These are phyloP conservation scores for Eublepharis macularius DNA, from an alignment of 2,113 vertebrate species.

Conservation along the genomic window DNA sequence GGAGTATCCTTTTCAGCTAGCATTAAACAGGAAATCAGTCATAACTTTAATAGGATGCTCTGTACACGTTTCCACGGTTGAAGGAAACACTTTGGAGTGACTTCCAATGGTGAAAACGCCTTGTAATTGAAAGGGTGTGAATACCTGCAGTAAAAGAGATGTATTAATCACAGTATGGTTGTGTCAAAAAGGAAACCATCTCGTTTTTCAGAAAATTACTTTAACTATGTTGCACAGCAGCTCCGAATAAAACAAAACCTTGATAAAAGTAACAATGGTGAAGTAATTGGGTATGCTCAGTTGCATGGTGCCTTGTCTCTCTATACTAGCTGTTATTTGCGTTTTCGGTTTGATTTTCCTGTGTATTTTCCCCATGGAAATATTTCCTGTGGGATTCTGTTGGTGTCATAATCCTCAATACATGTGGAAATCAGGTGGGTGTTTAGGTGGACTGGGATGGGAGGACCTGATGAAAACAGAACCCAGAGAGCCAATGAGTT, in stretches of 20 bases:
- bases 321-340: too few species aligned
- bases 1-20: neutral
- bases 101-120: neutral
- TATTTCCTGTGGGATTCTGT: neutral
- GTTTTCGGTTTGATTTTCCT: too few species aligned
- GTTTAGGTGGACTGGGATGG: too few species aligned
- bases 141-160: neutral
- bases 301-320: neutral
- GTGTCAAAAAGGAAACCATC: neutral
- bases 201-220: neutral
- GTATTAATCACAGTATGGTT: neutral
- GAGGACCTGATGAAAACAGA: too few species aligned
- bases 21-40: conserved; percentile 7
- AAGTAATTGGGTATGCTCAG: too few species aligned
- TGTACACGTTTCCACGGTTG: neutral
- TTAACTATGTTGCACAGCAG: neutral
- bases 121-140: neutral
- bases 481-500: too few species aligned
- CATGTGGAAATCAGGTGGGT: too few species aligned
- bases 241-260: neutral
- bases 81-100: conserved; percentile 1
- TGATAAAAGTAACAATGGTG: neutral
- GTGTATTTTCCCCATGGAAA: neutral
- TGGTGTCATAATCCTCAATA: neutral
- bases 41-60: neutral